A percentile compares a stretch with the other conserved stretches of the same genome.
Conservation (phyloP, 2,797 vertebrate species). For the Fringilla coelebs region DNA sequence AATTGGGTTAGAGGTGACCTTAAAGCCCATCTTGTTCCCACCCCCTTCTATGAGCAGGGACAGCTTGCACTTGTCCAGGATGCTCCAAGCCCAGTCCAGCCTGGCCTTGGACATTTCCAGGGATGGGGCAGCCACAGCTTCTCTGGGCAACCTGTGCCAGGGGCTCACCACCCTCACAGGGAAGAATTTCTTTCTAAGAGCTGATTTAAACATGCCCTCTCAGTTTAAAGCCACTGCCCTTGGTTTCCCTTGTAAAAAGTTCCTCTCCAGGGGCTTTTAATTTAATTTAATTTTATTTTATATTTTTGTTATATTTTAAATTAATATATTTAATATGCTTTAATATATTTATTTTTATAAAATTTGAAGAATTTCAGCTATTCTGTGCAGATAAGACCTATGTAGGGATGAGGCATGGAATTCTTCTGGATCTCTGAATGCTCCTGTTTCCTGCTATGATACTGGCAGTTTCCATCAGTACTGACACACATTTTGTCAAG, state of each 20-base stretch:
- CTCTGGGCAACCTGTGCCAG: fast-evolving
- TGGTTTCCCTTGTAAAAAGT: background rate
- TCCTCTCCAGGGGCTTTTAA: background rate
- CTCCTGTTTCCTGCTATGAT: background rate
- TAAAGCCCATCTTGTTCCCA: background rate
- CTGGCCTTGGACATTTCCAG: background rate
- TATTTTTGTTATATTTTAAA: background rate
- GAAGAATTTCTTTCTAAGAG: background rate
- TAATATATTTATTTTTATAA: background rate
- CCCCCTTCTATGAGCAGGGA: background rate
- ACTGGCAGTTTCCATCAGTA: background rate
- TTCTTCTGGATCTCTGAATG: background rate
- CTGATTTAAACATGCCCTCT: background rate
- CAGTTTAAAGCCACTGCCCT: background rate
- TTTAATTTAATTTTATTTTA: background rate
- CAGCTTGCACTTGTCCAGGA: fast-evolving
- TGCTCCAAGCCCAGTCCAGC: background rate
- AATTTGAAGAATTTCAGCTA: background rate
- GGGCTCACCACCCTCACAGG: fast-evolving
- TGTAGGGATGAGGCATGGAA: background rate
- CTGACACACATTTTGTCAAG: background rate
- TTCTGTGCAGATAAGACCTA: background rate
- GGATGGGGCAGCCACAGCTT: background rate
- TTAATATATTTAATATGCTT: background rate
- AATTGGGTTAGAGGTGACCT: background rate